Base-by-base conservation (phyloP, 2,888 invertebrate species). In the Pediacus dermestoides region DNA sequence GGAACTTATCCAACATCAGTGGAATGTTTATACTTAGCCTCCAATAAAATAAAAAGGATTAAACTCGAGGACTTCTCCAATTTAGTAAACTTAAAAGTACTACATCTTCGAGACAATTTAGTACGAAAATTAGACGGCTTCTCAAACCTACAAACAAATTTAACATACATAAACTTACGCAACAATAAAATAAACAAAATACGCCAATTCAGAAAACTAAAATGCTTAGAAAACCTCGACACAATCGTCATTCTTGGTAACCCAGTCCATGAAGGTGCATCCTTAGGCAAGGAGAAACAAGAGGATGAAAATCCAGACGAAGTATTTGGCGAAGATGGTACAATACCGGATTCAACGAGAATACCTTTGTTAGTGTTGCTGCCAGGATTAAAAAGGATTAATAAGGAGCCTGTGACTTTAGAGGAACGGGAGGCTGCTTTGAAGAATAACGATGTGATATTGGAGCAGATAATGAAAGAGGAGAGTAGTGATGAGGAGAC, bases 81-180 rank as follows among this genome's bases (percentile, higher is more conserved):
- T 23, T 70, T 86, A 50, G 58, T 62, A 0, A 77, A 79, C 52
- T 64, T 91, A 40, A 75, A 77, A 42, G 77, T 83, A 10, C 66
- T 91, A 8, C 88, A 90, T 57, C 64, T 89, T 18, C 76, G 88
- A 1, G 74, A 76, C 27, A 91, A 91, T 65, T 74, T 72, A 7
- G 70, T 81, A 39, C 71, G 64, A 30, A 63, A 68, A 25, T 56
- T 81, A 7, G 65, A 74, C 16, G 79, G 79, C 1, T 79, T 81
- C 44, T 57, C 67, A 6, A 55, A 61, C 7, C 52, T 45, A 1
- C 55, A 74, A 21, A 63, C 39, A 3, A 75, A 74, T 40, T 61
- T 81, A 10, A 63, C 60, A 16, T 80, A 80, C 40, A 27, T 81
- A 1, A 81, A 81, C 58, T 48, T 81, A 15, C 62, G 81, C 1